These are phyloP conservation scores for Dipodomys spectabilis DNA, from an alignment of 2,113 vertebrate species.

Conservation along the genomic window DNA sequence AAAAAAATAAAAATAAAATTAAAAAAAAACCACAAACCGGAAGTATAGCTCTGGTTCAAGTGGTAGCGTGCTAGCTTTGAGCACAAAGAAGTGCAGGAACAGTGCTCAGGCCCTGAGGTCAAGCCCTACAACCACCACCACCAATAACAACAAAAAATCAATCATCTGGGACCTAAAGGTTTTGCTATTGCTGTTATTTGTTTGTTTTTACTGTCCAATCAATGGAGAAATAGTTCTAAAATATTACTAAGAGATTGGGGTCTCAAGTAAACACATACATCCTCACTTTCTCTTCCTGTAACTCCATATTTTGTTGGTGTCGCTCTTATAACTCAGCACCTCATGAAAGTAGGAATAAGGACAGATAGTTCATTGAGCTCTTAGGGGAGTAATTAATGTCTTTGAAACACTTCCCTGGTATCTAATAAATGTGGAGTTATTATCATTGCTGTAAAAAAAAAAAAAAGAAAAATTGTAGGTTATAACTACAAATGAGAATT, in stretches of 20 bases:
- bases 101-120: no score
- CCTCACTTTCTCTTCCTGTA: background rate
- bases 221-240: background rate
- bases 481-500: background rate
- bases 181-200: no score
- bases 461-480: background rate
- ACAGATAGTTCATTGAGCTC: background rate
- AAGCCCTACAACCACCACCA: no score
- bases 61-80: no score
- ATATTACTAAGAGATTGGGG: background rate
- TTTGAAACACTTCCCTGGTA: background rate
- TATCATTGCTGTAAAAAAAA: background rate
- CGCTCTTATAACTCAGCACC: background rate
- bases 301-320: background rate
- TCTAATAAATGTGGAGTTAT: background rate
- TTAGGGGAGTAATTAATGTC: background rate
- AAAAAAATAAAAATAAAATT: no score
- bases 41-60: no score
- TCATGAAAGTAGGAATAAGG: background rate
- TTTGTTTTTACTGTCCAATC: background rate
- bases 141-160: no score
- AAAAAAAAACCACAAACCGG: no score
- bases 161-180: no score
- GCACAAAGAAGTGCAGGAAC: no score
- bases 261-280: background rate